Evolutionary conservation across 1,140 invertebrate genomes (phyloP).

Genomic region (Brachystomella parvula): DNA sequence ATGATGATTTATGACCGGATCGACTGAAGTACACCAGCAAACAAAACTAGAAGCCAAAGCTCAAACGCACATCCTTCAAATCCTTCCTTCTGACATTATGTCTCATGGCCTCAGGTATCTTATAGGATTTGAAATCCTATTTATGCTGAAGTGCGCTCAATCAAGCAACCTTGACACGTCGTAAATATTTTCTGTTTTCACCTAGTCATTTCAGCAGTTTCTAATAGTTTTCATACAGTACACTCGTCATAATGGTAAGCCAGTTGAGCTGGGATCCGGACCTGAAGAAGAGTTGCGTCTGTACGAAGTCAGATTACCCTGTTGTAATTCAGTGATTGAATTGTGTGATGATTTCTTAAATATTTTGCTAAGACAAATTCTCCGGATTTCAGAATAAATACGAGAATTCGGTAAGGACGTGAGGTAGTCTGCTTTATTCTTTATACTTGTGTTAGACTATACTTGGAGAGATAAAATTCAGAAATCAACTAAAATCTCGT

Average conservation of each 20-base stretch:
- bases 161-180: too few species aligned
- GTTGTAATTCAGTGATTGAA: not conserved
- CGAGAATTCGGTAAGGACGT: not conserved
- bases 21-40: not conserved
- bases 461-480: not conserved
- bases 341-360: not conserved
- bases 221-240: too few species aligned
- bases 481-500: not conserved
- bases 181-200: too few species aligned
- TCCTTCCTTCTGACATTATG: too few species aligned
- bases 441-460: not conserved
- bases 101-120: too few species aligned
- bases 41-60: not conserved
- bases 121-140: too few species aligned
- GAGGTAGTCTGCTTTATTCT: not conserved
- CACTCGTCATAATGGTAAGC: too few species aligned
- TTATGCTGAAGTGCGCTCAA: too few species aligned
- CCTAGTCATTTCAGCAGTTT: too few species aligned
- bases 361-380: not conserved
- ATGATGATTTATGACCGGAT: not conserved
- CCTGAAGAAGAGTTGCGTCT: too few species aligned
- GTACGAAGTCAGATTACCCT: too few species aligned
- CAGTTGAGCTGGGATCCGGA: too few species aligned
- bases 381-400: not conserved
- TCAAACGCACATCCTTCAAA: not conserved